Evolutionary conservation across 2,797 vertebrate species (phyloP).

Genomic region (Myiothlypis chrysogaster): DNA sequence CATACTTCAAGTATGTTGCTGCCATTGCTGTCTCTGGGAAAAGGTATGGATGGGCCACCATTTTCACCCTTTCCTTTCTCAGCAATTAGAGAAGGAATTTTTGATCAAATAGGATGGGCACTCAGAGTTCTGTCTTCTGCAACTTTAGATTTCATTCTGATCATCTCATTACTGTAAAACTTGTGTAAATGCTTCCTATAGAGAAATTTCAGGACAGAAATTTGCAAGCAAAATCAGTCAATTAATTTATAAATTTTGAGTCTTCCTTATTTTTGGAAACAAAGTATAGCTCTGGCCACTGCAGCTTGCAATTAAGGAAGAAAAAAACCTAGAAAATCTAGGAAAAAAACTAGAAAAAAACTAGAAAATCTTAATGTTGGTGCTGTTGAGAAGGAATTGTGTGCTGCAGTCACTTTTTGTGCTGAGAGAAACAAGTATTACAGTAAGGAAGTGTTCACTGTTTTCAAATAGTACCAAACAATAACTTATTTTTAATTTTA

Average conservation of each 20-base stretch:
- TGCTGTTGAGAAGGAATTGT: not conserved
- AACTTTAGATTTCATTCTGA: not conserved
- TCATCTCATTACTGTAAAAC: not conserved
- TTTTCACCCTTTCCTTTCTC: not conserved
- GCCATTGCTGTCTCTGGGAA: not conserved
- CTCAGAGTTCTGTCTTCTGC: not conserved
- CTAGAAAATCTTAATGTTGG: not conserved
- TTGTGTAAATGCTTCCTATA: not conserved
- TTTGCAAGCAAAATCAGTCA: constrained; percentile 14
- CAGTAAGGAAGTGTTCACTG: not conserved
- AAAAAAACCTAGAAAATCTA: not conserved
- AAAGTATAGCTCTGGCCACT: not conserved
- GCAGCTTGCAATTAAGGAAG: not conserved
- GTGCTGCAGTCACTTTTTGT: not conserved
- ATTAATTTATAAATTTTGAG: not conserved
- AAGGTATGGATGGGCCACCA: not conserved
- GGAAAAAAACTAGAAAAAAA: not conserved
- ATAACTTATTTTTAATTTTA: not conserved
- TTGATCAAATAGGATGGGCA: not conserved
- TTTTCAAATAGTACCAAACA: not conserved
- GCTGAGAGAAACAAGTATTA: not conserved
- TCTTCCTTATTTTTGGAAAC: not conserved
- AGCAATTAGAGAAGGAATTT: not conserved
- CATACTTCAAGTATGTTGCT: not conserved
- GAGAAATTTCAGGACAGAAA: not conserved